phyloP scores from a whole-genome alignment of 1,140 invertebrate genomes.

The Anadara kagoshimensis region DNA sequence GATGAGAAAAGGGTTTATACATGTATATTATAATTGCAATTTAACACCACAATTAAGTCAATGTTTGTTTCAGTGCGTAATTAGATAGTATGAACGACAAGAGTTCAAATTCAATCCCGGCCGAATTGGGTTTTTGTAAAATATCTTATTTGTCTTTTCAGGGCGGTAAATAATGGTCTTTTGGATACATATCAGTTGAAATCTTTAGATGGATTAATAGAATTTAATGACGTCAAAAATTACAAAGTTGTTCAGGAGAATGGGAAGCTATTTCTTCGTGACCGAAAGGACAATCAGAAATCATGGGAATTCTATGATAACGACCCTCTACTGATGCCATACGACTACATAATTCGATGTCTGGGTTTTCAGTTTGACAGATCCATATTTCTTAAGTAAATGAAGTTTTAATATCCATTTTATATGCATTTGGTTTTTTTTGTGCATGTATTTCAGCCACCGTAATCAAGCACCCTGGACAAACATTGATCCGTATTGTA shows the following conservation, averaged over 20 bases:
- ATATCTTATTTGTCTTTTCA: conserved; percentile 38
- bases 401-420: not conserved
- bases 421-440: no score
- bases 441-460: no score
- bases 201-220: conserved; percentile 72
- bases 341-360: conserved; percentile 71
- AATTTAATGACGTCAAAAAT: conserved; percentile 41
- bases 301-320: conserved; percentile 56
- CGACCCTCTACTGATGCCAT: conserved; percentile 68
- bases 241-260: conserved; percentile 25
- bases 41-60: no score
- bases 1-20: no score
- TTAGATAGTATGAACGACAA: no score
- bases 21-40: no score
- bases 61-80: no score
- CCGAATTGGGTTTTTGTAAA: no score
- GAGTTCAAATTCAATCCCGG: no score
- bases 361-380: conserved; percentile 72
- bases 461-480: no score
- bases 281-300: not conserved
- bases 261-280: conserved; percentile 21
- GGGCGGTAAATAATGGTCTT: conserved; percentile 73
- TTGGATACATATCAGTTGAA: conserved; percentile 75
- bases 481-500: no score
- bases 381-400: conserved; percentile 68